Evolutionary conservation across 1,140 invertebrate species (phyloP), one percentile per base, ranked within the genome.

Genomic region (Ephestia elutella): DNA sequence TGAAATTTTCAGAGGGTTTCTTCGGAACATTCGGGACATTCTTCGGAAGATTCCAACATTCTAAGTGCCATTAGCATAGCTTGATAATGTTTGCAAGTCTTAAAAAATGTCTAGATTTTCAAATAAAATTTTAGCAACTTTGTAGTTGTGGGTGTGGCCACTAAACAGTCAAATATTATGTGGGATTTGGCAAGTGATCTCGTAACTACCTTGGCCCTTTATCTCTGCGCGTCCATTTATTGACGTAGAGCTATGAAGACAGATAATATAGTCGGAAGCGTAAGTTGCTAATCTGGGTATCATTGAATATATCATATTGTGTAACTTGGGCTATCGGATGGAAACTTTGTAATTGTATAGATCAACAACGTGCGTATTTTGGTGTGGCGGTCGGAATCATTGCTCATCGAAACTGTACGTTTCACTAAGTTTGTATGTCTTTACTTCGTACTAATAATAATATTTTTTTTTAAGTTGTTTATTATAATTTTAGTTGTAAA

Each of bases 101-200:
- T 25, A 3, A 25, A 25, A 25, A 25, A 3, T 25, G 21, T 25
- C 21, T 25, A 25, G 21, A n/a, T n/a, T n/a, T n/a, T n/a, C 25
- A 28, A 8, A 28, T 28, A 28, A 28, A 28, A 8, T 32, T 32
- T 32, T 10, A 32, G 30, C 30, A 11, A 32, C 3, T 32, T 32
- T 8, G 30, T 32, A 11, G n/a, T 3, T 25, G 21, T 25, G 2
- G 21, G 21, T 7, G 2, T 2, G 15, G 38, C 38, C 1, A 1
- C 5, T 13, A 44, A 44, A 44, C 38, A 2, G 15, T 15, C 38
- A 44, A n/a, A 44, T 44, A 15, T 1, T 15, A 53, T 25, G 20
- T n/a, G 53, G 53, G 38, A 56, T 56, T 63, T 15, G 53, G 54
- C 30, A 59, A 59, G 44, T 62, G 54, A 66, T 54, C 63, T 25